Conservation (phyloP, 2,113 vertebrate species). For the Crotalus viridis region DNA sequence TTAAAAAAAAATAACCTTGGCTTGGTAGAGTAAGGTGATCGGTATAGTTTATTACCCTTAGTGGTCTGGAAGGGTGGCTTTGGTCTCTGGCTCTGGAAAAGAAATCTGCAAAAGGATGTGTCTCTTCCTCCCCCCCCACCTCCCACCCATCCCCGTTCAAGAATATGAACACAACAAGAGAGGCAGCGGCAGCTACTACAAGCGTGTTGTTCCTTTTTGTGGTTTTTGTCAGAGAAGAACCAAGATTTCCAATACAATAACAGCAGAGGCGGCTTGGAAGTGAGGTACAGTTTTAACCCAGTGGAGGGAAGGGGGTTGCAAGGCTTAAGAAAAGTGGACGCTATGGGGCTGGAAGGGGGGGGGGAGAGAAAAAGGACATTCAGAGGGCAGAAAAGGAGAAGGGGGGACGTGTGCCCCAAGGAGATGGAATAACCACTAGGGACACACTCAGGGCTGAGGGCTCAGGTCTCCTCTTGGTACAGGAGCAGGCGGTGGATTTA, state of each 20-base stretch:
- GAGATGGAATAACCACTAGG: constrained; percentile 7
- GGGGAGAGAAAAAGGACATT: background rate
- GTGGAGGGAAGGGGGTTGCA: background rate
- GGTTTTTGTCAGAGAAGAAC: constrained; percentile 14
- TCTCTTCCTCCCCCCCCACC: background rate
- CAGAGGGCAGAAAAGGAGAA: background rate
- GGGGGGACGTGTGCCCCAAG: constrained; percentile 8
- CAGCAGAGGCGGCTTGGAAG: background rate
- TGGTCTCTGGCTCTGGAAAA: background rate
- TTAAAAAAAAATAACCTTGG: constrained; percentile 17
- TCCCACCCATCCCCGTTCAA: background rate
- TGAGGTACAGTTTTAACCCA: background rate
- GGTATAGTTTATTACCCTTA: constrained; percentile 45
- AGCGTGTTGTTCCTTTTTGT: background rate
- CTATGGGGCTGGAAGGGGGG: background rate
- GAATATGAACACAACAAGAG: background rate
- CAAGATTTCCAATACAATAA: constrained; percentile 4
- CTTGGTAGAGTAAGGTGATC: constrained; percentile 50
- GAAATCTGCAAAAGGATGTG: constrained; percentile 1
- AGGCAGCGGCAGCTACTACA: background rate
- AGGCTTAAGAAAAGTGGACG: constrained; percentile 36
- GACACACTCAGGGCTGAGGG: background rate
- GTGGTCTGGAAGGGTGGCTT: constrained; percentile 27
- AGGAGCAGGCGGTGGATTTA: background rate
- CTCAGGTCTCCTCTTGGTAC: constrained; percentile 7